A percentile compares a stretch with the other conserved stretches of the same genome.
Conservation (phyloP, 1,140 invertebrate species). For the Geopemphigus sp. region DNA sequence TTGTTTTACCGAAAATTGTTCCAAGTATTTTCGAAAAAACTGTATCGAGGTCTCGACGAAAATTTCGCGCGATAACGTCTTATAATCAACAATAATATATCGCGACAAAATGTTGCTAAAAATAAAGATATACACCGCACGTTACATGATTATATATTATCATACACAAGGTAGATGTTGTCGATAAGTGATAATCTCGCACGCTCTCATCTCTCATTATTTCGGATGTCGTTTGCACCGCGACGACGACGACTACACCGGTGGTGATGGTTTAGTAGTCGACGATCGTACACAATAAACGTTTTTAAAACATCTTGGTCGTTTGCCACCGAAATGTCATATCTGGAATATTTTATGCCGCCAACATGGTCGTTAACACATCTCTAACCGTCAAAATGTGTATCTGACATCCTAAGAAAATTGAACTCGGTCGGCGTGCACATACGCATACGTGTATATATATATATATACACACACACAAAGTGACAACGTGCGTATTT, state of each 20-base stretch:
- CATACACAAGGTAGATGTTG: too few species aligned
- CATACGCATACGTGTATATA: too few species aligned
- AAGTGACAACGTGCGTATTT: constrained; percentile 2
- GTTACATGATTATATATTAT: too few species aligned
- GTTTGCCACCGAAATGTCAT: neutral
- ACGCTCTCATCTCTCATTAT: neutral
- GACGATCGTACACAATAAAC: neutral
- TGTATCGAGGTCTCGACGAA: too few species aligned
- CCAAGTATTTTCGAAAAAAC: too few species aligned
- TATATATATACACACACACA: neutral
- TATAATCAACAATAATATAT: too few species aligned
- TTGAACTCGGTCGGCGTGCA: neutral
- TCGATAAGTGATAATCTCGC: too few species aligned
- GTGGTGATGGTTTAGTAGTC: too few species aligned
- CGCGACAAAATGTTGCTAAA: too few species aligned
- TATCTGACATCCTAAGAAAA: neutral
- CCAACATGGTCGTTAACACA: constrained; percentile 28
- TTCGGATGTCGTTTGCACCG: neutral
- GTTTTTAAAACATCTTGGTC: constrained; percentile 5
- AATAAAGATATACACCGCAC: too few species aligned
- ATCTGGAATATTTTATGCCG: neutral
- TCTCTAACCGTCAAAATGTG: neutral
- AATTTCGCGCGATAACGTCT: too few species aligned
- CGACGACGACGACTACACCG: neutral
- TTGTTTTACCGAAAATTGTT: too few species aligned